phyloP scores from a whole-genome alignment of 2,888 invertebrate species.

The Aphodius granarius region DNA sequence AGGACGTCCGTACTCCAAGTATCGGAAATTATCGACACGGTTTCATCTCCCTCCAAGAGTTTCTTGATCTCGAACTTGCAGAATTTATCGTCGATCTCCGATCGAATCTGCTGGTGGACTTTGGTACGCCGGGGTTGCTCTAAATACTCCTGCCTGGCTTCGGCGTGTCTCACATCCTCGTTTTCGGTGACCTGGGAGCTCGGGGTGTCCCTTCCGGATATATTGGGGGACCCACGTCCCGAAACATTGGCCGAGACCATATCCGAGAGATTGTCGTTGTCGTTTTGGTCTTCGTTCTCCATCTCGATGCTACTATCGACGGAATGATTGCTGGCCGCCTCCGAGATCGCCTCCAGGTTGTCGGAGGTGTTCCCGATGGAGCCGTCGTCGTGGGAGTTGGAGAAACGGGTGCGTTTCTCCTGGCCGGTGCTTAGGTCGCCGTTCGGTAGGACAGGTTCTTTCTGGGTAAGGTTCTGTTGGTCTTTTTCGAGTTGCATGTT shows the following conservation, averaged over 20 bases:
- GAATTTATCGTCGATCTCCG: slow-evolving; percentile 97
- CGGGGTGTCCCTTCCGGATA: slow-evolving; percentile 95
- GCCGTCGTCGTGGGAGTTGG: slow-evolving; percentile 88
- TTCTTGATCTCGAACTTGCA: slow-evolving; percentile 96
- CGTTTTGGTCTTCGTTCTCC: slow-evolving; percentile 83
- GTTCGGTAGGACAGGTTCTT: slow-evolving; percentile 41
- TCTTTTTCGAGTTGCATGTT: slow-evolving; percentile 51
- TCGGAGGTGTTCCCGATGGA: slow-evolving; percentile 91
- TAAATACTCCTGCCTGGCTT: slow-evolving; percentile 46
- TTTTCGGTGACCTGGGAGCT: slow-evolving; percentile 84
- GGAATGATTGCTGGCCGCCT: slow-evolving; percentile 94
- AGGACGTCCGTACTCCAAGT: slow-evolving; percentile 99
- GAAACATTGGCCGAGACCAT: slow-evolving; percentile 96
- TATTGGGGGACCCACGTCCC: slow-evolving; percentile 91
- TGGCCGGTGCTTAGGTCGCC: slow-evolving; percentile 49
- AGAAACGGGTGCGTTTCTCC: slow-evolving; percentile 72
- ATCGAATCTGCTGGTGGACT: slow-evolving; percentile 74
- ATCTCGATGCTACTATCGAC: slow-evolving; percentile 89
- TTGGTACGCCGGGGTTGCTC: slow-evolving; percentile 52
- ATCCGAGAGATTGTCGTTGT: slow-evolving; percentile 90
- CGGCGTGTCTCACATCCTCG: slow-evolving; percentile 51
- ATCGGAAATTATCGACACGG: slow-evolving; percentile 95
- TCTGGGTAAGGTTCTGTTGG: slow-evolving; percentile 9
- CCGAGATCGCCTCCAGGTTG: slow-evolving; percentile 92
- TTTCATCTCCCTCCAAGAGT: slow-evolving; percentile 78